Conservation (phyloP, 2,113 vertebrate genomes). For the Rhabdornis inornatus region DNA sequence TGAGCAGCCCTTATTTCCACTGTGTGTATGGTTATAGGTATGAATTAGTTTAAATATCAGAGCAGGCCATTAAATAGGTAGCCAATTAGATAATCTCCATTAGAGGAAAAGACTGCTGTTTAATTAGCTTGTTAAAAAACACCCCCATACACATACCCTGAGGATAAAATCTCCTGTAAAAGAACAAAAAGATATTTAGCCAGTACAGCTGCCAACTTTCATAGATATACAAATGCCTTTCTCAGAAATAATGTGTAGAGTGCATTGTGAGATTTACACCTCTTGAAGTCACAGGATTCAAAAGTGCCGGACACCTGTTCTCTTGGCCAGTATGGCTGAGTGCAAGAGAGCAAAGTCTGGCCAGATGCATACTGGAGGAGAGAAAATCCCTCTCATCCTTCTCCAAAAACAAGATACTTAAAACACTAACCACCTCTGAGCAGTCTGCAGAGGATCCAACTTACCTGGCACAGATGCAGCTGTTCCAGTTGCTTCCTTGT, state of each 20-base stretch:
- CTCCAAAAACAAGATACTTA: background rate
- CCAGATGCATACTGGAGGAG: background rate
- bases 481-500: background rate
- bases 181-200: background rate
- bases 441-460: background rate
- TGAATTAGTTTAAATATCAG: background rate
- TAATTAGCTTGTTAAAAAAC: slow-evolving; percentile 1
- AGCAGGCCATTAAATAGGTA: background rate
- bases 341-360: background rate
- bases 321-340: background rate
- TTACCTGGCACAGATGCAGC: background rate
- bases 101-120: background rate
- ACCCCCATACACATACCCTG: background rate
- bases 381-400: background rate
- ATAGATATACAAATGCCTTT: background rate
- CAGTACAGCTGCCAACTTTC: background rate
- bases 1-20: background rate
- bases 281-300: background rate
- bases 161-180: background rate
- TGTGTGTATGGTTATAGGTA: background rate
- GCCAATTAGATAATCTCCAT: background rate
- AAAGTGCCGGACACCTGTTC: background rate
- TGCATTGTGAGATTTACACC: background rate
- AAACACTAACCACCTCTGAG: background rate
- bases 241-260: background rate